Base-by-base conservation (phyloP, 2,888 invertebrate species). In the Saturnia japonica region DNA sequence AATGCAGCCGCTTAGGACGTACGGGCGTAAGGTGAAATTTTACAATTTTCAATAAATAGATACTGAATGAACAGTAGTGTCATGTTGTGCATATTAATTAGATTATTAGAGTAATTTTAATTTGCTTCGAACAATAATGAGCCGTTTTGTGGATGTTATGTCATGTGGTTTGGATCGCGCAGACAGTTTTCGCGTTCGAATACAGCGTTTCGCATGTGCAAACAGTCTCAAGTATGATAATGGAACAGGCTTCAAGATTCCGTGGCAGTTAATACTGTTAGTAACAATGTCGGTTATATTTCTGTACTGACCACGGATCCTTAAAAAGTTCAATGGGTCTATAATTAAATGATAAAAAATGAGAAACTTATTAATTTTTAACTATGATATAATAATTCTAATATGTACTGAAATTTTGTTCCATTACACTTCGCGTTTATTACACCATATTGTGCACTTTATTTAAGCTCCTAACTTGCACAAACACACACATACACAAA, bases 1-100 rank as follows among this genome's bases (percentile, higher is more conserved):
- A 89, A 88, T 83, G 93, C 93, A 93, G 93, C 93, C 92, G 80
- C 86, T 92, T 91, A 91, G 93, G 93, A 94, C 89, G 74, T 91
- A 93, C 88, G 88, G 90, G 85, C 91, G 91, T 83, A 93, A 94
- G 93, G 93, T 90, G 90, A 89, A 75, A 80, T 77, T 84, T 84
- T 83, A 79, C 79, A 74, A 74, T 78, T 78, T 78, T 82, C 82
- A 80, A 81, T 77, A 77, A 75, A 76, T 77, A 76, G 75, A 75
- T 72, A 68, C 51, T 73, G 74, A 75, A 68, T 68, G 62, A 71
- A 74, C 67, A 68, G 81, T 83, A 83, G 83, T 81, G 80, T 77
- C 77, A 76, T 79, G 77, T 76, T 79, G 77, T 76, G 75, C 72
- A 72, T 60, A 60, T 75, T 72, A 76, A 60, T 75, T 72, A 76